These are phyloP conservation scores for Eristalis intricaria DNA, from an alignment of 2,888 invertebrate genomes.

Conservation along the genomic window DNA sequence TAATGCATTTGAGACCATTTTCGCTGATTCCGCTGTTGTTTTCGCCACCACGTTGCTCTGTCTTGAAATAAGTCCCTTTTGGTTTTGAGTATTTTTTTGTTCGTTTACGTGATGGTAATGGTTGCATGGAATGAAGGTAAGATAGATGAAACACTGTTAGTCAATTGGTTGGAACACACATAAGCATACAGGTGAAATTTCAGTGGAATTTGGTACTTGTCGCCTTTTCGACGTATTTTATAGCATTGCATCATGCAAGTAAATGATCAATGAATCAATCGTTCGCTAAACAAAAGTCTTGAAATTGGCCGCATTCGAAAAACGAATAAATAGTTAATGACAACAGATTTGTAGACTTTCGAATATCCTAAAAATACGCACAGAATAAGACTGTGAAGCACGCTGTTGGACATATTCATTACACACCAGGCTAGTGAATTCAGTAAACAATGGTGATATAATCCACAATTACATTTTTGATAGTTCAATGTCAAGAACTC, in stretches of 20 bases:
- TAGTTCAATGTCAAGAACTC: not conserved
- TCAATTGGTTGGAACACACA: not conserved
- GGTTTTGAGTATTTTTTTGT: slow-evolving; percentile 31
- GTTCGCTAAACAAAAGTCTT: no score
- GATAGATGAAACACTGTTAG: slow-evolving; percentile 33
- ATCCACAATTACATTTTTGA: slow-evolving; percentile 29
- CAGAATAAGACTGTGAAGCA: no score
- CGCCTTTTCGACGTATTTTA: no score
- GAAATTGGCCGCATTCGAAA: no score
- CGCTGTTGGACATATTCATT: not conserved
- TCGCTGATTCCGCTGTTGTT: slow-evolving; percentile 41
- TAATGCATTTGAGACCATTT: slow-evolving; percentile 69
- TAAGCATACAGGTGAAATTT: not conserved
- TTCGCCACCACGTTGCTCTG: slow-evolving; percentile 53
- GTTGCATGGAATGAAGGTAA: slow-evolving; percentile 36
- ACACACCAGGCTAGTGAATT: not conserved
- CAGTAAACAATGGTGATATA: not conserved
- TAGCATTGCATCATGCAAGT: no score
- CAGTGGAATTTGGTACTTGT: no score
- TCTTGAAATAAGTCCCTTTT: slow-evolving; percentile 58
- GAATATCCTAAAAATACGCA: no score
- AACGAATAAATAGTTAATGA: no score
- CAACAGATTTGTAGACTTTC: no score
- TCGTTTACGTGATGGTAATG: not conserved
- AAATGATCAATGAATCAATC: no score